Evolutionary conservation across 2,113 vertebrate species (phyloP).

Genomic region (Atlantisia rogersi): DNA sequence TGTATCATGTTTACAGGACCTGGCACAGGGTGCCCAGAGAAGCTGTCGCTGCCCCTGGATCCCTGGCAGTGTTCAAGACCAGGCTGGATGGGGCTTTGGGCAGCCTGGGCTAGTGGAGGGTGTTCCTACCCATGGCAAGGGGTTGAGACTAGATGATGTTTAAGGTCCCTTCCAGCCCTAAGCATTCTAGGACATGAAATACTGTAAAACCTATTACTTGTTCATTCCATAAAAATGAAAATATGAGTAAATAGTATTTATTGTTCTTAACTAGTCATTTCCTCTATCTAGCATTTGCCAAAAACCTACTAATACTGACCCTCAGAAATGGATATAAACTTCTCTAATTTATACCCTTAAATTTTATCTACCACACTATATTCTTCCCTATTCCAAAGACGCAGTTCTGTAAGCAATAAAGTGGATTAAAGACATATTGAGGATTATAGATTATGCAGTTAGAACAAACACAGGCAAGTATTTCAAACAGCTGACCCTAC

Average conservation of each 20-base stretch:
- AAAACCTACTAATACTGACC: neutral
- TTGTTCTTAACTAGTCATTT: neutral
- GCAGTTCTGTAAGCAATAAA: slow-evolving; percentile 26
- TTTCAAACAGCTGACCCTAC: slow-evolving; percentile 45
- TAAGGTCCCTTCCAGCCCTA: no score
- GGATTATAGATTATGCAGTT: slow-evolving; percentile 62
- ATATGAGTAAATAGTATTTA: neutral
- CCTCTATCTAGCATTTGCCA: slow-evolving; percentile 20
- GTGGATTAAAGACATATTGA: slow-evolving; percentile 59
- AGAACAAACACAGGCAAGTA: slow-evolving; percentile 43
- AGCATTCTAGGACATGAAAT: neutral
- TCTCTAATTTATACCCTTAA: neutral
- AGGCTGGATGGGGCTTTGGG: no score
- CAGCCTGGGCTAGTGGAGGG: no score
- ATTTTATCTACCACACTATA: neutral
- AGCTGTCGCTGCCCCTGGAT: no score
- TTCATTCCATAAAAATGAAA: slow-evolving; percentile 26
- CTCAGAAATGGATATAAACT: neutral
- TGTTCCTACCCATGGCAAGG: no score
- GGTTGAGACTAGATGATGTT: no score
- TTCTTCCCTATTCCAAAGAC: neutral
- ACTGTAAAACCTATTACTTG: neutral
- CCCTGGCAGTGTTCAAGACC: no score
- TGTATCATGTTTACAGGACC: slow-evolving; percentile 12
- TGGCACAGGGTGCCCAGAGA: no score